Percentiles rank a stretch among this genome's conserved stretches.
phyloP scores from a whole-genome alignment of 2,888 invertebrate genomes.

The Stegana nigrithorax region DNA sequence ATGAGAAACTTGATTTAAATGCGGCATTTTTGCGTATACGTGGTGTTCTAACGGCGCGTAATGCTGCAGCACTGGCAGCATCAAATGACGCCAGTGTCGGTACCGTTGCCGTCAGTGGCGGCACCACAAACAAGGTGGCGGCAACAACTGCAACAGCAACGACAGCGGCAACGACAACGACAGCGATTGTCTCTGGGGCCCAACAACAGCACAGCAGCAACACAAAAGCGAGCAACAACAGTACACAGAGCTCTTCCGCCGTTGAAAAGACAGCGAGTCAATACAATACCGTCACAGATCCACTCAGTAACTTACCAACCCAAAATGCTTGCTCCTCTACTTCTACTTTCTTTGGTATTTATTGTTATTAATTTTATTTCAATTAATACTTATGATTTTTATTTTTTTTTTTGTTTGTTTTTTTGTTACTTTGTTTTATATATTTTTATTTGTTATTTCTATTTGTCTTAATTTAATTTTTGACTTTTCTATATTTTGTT shows the following conservation, averaged over 20 bases:
- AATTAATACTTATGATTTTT: conserved; percentile 20
- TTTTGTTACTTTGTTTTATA: conserved; percentile 31
- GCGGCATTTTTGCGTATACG: conserved; percentile 62
- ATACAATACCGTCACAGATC: conserved; percentile 50
- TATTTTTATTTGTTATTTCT: conserved; percentile 20
- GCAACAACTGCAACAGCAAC: conserved; percentile 9
- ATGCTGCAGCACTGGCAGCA: conserved; percentile 48
- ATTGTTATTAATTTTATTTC: conserved; percentile 23
- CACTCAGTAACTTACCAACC: conserved; percentile 61
- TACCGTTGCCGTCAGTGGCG: background rate
- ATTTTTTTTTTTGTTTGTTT: conserved; percentile 23
- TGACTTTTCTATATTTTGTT: conserved; percentile 14
- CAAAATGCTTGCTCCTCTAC: conserved; percentile 48
- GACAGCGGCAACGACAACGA: conserved; percentile 23
- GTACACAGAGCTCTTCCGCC: conserved; percentile 20
- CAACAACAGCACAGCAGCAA: conserved; percentile 31
- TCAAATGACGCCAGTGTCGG: conserved; percentile 21
- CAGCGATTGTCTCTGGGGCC: conserved; percentile 30
- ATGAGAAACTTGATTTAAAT: conserved; percentile 59
- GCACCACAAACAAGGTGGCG: background rate
- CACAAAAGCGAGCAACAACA: too few relatives aligned
- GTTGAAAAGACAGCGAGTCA: background rate
- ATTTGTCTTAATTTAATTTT: conserved; percentile 24
- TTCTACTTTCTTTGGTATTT: conserved; percentile 2
- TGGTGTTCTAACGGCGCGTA: conserved; percentile 57